Conservation (phyloP, 2,888 invertebrate genomes). For the Caenorhabditis plicata region DNA sequence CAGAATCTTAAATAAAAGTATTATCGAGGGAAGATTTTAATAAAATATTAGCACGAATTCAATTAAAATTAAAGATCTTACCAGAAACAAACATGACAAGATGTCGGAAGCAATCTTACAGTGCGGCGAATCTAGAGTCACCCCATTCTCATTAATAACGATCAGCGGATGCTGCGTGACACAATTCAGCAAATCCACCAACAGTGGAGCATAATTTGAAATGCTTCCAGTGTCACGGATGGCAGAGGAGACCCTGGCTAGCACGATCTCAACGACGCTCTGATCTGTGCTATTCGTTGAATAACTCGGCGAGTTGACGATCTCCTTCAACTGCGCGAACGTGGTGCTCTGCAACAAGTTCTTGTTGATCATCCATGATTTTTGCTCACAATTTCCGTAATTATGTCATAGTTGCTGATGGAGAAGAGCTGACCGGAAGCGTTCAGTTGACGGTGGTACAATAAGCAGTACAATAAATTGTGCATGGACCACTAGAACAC, state of each 20-base stretch:
- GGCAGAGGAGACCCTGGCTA: slow-evolving; percentile 85
- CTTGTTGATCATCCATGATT: not conserved
- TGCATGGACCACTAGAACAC: no score
- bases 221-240: slow-evolving; percentile 84
- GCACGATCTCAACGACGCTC: slow-evolving; percentile 90
- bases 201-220: slow-evolving; percentile 80
- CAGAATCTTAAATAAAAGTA: no score
- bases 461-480: slow-evolving; percentile 84
- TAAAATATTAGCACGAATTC: slow-evolving; percentile 3
- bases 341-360: slow-evolving; percentile 71
- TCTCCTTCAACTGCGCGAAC: slow-evolving; percentile 75
- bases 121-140: slow-evolving; percentile 87
- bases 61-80: slow-evolving; percentile 68
- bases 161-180: slow-evolving; percentile 76
- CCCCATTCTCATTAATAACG: slow-evolving; percentile 68
- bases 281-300: slow-evolving; percentile 75
- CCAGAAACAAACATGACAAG: slow-evolving; percentile 89
- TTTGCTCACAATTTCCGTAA: slow-evolving; percentile 68
- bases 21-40: no score
- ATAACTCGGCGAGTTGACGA: slow-evolving; percentile 82
- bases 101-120: slow-evolving; percentile 93
- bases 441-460: slow-evolving; percentile 85
- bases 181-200: slow-evolving; percentile 82
- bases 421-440: slow-evolving; percentile 87
- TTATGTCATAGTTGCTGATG: slow-evolving; percentile 82